Conservation (phyloP, 2,797 vertebrate genomes). For the Thripadectes ignobilis region DNA sequence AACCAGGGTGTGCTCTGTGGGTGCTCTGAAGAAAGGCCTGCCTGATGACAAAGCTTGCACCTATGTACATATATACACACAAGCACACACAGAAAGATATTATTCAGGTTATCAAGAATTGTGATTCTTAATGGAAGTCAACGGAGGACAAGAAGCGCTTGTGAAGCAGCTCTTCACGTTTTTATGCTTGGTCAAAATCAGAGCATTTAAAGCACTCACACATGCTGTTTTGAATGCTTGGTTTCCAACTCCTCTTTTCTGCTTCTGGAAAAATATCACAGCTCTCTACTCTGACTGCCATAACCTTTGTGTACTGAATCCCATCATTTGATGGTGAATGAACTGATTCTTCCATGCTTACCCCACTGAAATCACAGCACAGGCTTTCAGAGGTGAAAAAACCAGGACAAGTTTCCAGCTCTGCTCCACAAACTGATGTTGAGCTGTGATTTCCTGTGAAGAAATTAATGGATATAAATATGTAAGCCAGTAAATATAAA, state of each 20-base stretch:
- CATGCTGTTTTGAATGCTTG: background rate
- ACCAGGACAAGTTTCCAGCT: background rate
- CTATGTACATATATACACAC: background rate
- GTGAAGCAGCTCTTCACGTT: slow-evolving; percentile 15
- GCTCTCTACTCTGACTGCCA: background rate
- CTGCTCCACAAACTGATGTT: background rate
- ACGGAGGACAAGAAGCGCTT: background rate
- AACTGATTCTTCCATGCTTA: background rate
- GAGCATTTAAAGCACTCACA: background rate
- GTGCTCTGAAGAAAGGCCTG: background rate
- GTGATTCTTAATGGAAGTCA: slow-evolving; percentile 9
- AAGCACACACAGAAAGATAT: background rate
- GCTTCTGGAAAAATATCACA: background rate
- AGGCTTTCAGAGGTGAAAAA: background rate
- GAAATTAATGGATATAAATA: background rate
- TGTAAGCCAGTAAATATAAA: background rate
- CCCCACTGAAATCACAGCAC: background rate
- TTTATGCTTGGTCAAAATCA: background rate
- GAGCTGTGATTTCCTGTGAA: background rate
- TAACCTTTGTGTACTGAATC: background rate
- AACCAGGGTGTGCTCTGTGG: background rate
- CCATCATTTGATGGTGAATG: background rate
- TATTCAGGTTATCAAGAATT: background rate
- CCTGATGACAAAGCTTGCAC: background rate
- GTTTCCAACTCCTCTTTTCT: background rate